Evolutionary conservation across 2,797 vertebrate species (phyloP).

Genomic region (Tokudaia tokunoshimensis): DNA sequence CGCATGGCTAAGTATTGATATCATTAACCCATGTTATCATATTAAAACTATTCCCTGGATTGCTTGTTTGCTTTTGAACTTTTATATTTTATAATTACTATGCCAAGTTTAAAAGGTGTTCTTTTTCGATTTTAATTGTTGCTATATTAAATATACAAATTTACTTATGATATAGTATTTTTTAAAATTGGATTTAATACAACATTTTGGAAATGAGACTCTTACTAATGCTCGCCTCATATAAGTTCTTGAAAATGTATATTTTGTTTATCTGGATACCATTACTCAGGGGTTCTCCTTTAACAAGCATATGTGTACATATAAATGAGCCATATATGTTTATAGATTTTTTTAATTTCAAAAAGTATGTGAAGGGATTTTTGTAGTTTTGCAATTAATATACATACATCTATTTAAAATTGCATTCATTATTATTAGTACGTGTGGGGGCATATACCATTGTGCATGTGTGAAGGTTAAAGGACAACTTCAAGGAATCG

Average conservation of each 20-base stretch:
- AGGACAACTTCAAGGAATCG: no score
- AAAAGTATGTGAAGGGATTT: neutral
- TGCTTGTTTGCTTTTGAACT: constrained; percentile 10
- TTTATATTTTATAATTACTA: constrained; percentile 39
- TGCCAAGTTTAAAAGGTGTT: neutral
- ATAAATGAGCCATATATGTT: neutral
- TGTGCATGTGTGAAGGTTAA: neutral
- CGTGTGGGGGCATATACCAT: neutral
- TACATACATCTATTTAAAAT: neutral
- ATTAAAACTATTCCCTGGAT: constrained; percentile 36
- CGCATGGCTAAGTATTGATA: neutral
- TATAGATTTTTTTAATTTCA: neutral
- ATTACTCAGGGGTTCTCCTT: neutral
- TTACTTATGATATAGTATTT: neutral
- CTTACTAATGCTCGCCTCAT: neutral
- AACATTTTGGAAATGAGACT: neutral
- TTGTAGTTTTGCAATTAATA: neutral
- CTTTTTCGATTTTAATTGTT: constrained; percentile 50
- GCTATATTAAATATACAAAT: neutral
- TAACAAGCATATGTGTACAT: neutral
- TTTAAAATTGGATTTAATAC: constrained; percentile 8
- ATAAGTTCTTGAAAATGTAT: neutral
- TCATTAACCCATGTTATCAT: neutral
- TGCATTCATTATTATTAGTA: neutral
- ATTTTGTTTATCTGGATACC: neutral